Evolutionary conservation across 1,140 invertebrate species (phyloP).

Genomic region (Amphibalanus amphitrite): DNA sequence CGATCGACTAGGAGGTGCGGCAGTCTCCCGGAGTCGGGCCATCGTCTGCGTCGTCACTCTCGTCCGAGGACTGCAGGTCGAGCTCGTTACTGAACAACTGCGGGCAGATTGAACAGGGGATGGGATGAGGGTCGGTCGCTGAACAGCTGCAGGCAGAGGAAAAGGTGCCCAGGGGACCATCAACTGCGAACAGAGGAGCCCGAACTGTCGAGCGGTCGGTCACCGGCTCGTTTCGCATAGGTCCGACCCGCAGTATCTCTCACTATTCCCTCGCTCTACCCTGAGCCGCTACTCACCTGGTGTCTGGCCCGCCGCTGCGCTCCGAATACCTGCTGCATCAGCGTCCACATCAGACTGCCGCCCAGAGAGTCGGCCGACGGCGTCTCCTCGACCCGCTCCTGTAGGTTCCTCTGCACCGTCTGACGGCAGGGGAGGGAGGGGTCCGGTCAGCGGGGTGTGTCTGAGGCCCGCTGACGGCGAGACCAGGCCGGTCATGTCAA

Average conservation of each 20-base stretch:
- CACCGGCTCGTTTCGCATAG: no score
- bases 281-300: conserved; percentile 25
- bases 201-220: no score
- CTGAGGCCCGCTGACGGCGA: neutral
- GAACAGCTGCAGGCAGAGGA: conserved; percentile 10
- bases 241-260: no score
- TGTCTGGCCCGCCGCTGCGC: conserved; percentile 27
- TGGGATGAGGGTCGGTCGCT: no score
- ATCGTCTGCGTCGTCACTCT: neutral
- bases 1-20: conserved; percentile 5
- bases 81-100: conserved; percentile 10
- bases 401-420: neutral
- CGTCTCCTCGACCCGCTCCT: conserved; percentile 14
- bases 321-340: conserved; percentile 30
- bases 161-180: no score
- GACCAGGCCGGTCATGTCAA: no score
- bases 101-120: no score
- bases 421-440: neutral
- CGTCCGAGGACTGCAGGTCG: neutral
- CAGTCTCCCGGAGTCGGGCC: neutral
- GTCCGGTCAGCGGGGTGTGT: neutral
- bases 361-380: conserved; percentile 11
- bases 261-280: no score
- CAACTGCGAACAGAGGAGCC: no score
- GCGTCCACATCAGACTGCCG: conserved; percentile 19